Evolutionary conservation across 2,797 vertebrate genomes (phyloP), one percentile per base, ranked within the genome.

Genomic region (Myiotriccus ornatus): DNA sequence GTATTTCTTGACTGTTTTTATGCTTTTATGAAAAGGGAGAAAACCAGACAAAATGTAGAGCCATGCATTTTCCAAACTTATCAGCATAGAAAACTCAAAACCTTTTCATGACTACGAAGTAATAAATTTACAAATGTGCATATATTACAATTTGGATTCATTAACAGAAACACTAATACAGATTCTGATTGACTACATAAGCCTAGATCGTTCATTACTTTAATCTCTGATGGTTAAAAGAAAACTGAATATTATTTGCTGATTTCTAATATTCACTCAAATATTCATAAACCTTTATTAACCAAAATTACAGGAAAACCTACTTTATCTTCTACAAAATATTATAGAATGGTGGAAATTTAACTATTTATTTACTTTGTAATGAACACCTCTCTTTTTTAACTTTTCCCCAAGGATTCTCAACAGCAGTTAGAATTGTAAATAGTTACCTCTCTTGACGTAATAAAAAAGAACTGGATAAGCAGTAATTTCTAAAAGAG

Each of bases 191-290:
- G 11, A 35, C 8, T 34, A 12, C 15, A 24, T 59, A 50, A 87
- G 12, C 8, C 4, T 84, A 34, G 30, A 41, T 37, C 0, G 0
- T n/a, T 4, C 8, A 25, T 46, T 10, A 41, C 59, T 81, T 30
- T 52, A 52, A 30, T 7, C 6, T 50, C 35, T 56, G 41, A 34
- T 27, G 12, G 7, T 32, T 74, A 57, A 84, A 68, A 76, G 22
- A 52, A 64, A 53, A 49, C 3, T 56, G 0, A 68, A 46, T 55
- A 50, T 34, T 53, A 35, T 67, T 84, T 78, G 10, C 9, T 78
- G 18, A 60, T 79, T 88, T 83, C n/a, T 85, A 30, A 14, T 79
- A 46, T 15, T 75, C n/a, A 35, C 8, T 46, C 25, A 71, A 55
- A 50, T 50, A 63, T 16, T 50, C 4, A 6, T 59, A 55, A 85